phyloP scores from a whole-genome alignment of 2,113 vertebrate species.

The Tachysurus fulvidraco region DNA sequence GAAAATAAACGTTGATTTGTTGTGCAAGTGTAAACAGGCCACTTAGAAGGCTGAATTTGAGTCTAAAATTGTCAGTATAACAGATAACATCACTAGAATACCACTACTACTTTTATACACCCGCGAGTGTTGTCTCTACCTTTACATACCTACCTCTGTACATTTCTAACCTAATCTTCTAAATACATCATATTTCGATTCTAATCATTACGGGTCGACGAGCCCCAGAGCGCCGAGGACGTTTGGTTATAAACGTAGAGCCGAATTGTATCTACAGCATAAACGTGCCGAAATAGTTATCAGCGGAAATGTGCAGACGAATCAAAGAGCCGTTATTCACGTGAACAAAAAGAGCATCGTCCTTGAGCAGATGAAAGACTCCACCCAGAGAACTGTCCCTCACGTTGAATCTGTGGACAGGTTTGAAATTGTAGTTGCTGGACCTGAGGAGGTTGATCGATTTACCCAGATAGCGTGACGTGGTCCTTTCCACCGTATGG shows the following conservation, averaged over 20 bases:
- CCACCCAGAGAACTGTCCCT: conserved; percentile 80
- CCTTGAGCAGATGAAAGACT: conserved; percentile 69
- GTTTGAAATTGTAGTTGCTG: conserved; percentile 33
- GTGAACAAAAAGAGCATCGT: conserved; percentile 72
- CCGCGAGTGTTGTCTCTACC: not conserved
- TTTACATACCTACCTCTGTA: no score
- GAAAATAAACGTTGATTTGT: not conserved
- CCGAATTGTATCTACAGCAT: conserved; percentile 70
- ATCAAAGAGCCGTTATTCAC: conserved; percentile 62
- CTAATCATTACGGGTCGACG: not conserved
- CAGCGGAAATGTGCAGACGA: conserved; percentile 17
- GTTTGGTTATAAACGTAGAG: not conserved
- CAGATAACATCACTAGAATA: not conserved
- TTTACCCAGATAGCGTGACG: conserved; percentile 47
- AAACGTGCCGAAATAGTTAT: conserved; percentile 79
- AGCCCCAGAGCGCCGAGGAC: not conserved
- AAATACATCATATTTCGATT: not conserved
- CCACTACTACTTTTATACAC: not conserved
- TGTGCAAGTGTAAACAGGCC: not conserved
- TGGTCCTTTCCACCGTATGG: conserved; percentile 66
- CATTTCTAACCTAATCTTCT: not conserved
- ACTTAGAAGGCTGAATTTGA: not conserved
- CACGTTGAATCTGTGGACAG: not conserved
- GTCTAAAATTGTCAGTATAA: not conserved
- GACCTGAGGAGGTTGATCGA: conserved; percentile 67